A percentile compares a stretch with the other conserved stretches of the same genome.
These are phyloP conservation scores for Akabosia matsudoensis DNA, from an alignment of 1,140 invertebrate genomes.

Conservation along the genomic window DNA sequence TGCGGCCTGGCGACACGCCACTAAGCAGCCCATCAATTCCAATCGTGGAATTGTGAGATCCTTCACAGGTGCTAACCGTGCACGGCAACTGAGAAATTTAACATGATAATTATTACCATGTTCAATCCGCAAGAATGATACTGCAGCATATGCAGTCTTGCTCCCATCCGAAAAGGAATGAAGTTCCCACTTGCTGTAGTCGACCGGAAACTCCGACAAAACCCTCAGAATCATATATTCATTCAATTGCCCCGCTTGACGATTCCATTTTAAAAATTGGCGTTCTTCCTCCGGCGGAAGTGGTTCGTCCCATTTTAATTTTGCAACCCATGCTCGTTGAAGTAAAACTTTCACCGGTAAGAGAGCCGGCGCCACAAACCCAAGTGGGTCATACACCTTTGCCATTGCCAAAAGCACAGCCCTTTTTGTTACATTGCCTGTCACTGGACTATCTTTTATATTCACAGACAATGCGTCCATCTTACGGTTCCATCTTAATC, in stretches of 20 bases:
- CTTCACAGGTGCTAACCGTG: slow-evolving; percentile 44
- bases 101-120: slow-evolving; percentile 24
- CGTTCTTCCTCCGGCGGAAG: slow-evolving; percentile 34
- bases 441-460: neutral
- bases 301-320: slow-evolving; percentile 35
- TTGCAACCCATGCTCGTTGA: slow-evolving; percentile 19
- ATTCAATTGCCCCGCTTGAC: slow-evolving; percentile 36
- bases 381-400: slow-evolving; percentile 29
- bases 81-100: slow-evolving; percentile 41
- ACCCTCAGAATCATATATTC: too few relatives aligned
- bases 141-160: slow-evolving; percentile 47
- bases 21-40: slow-evolving; percentile 51
- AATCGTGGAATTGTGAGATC: slow-evolving; percentile 49
- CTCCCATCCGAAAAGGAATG: slow-evolving; percentile 50
- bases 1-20: slow-evolving; percentile 45
- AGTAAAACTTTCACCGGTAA: slow-evolving; percentile 27
- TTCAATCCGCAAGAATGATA: slow-evolving; percentile 41
- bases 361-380: slow-evolving; percentile 3
- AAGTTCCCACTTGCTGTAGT: slow-evolving; percentile 32
- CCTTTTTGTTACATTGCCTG: slow-evolving; percentile 30
- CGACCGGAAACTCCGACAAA: too few relatives aligned
- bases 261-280: slow-evolving; percentile 43
- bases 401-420: slow-evolving; percentile 33
- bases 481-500: neutral
- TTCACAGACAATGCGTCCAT: neutral